These are phyloP conservation scores for Bactericera cockerelli DNA, from an alignment of 1,140 invertebrate species.

Conservation along the genomic window DNA sequence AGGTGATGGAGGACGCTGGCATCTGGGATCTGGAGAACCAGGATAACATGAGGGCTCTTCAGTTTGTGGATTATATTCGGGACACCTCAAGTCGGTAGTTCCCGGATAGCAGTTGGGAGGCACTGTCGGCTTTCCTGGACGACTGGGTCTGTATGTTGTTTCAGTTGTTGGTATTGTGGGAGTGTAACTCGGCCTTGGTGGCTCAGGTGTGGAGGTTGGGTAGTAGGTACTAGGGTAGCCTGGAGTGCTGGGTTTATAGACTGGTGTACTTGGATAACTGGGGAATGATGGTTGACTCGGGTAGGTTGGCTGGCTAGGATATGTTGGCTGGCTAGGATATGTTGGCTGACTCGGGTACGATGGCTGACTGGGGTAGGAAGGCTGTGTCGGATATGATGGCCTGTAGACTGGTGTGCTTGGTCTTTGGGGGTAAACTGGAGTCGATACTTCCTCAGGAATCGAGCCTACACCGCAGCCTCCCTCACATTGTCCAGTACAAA, in stretches of 20 bases:
- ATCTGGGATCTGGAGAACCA: constrained; percentile 27
- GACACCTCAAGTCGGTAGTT: constrained; percentile 28
- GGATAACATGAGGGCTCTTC: constrained; percentile 21
- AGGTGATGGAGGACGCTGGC: constrained; percentile 23
- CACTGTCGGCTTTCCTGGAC: constrained; percentile 11
- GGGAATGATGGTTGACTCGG: constrained; percentile 19
- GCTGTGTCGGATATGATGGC: background rate
- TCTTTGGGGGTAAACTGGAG: background rate
- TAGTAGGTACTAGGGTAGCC: constrained; percentile 26
- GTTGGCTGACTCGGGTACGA: constrained; percentile 18
- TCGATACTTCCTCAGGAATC: background rate
- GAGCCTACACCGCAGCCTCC: constrained; percentile 17
- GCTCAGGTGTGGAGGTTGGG: constrained; percentile 22
- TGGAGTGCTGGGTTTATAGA: constrained; percentile 16
- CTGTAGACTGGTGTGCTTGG: background rate
- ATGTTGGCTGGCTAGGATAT: constrained; percentile 8
- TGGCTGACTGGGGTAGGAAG: constrained; percentile 9
- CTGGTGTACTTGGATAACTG: constrained; percentile 22
- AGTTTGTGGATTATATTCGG: constrained; percentile 14
- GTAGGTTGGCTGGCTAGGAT: constrained; percentile 24
- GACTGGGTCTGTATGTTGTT: constrained; percentile 16
- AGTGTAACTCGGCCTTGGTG: constrained; percentile 24
- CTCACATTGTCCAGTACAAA: constrained; percentile 29
- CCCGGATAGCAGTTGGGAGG: constrained; percentile 26
- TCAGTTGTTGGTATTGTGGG: constrained; percentile 14